Base-by-base conservation (phyloP, 2,113 vertebrate species). In the Tinamus guttatus region DNA sequence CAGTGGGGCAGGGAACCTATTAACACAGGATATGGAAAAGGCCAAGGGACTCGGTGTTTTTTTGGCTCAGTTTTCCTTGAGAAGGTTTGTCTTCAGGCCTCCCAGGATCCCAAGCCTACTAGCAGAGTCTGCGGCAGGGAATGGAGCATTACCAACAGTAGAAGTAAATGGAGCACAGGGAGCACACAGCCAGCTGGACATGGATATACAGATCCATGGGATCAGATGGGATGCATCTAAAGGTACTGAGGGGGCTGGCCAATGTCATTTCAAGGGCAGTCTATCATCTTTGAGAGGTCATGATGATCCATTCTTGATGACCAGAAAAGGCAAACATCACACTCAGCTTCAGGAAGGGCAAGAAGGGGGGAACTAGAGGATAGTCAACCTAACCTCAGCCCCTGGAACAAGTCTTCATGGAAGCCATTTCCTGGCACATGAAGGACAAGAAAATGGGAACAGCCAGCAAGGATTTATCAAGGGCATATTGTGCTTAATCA, bases 41-140 rank as follows among this genome's bases (percentile, higher is more conserved):
- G 15, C 65, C 56, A 76, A 79, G 36, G 54, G 21, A 81, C 9
- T 75, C 0, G 0, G 5, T 32, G 22, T 1, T 32, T 60, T 59
- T 60, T 60, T 9, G 3, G 24, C 56, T 79, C 15, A 1, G 1
- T 62, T 18, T 89, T 89, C 24, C 11, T 28, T 41, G 28, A 74
- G 32, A 21, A 64, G 11, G 49, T 77, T 12, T 41, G 17, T 60
- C 32, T 43, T 84, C 32, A 47, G 7, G 11, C 36, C 32, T 60
- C 30, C 1, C 0, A 84, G 34, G 43, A 51, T 13, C 7, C 7
- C 11, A 17, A 60, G 5, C 17, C 8, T 24, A 73, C 11, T 12
- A 82, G 34, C 16, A 65, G 24, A n/a, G 13, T 47, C 49, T 86
- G 24, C 45, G 9, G 45, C 22, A 86, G 16, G 4, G 32, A 73